These are phyloP conservation scores for Poecile montanus DNA, from an alignment of 2,797 vertebrate species.

Conservation along the genomic window DNA sequence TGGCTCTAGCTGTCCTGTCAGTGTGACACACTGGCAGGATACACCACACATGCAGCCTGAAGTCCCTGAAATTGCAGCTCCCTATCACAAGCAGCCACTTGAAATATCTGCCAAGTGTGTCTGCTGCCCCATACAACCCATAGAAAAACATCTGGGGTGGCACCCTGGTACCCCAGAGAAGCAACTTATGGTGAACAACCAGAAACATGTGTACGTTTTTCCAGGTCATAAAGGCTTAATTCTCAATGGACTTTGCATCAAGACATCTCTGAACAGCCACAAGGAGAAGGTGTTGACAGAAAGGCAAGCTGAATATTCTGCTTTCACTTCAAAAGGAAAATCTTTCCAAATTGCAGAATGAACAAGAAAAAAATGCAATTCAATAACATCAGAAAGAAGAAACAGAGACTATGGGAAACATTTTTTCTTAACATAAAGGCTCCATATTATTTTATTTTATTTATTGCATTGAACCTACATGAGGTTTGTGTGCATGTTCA, in stretches of 20 bases:
- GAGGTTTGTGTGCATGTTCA: background rate
- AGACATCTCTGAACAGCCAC: background rate
- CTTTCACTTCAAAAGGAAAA: background rate
- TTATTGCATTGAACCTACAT: background rate
- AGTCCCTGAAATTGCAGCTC: background rate
- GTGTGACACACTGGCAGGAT: background rate
- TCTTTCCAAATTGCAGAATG: background rate
- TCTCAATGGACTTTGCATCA: background rate
- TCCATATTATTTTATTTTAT: background rate
- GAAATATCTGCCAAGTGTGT: background rate
- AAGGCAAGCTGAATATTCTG: background rate
- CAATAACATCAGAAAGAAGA: background rate
- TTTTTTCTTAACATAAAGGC: background rate
- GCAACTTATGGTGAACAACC: background rate
- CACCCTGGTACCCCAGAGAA: background rate
- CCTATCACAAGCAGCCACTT: background rate
- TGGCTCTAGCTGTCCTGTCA: background rate
- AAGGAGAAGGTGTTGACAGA: background rate
- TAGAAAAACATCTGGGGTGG: accelerated
- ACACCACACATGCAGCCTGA: accelerated
- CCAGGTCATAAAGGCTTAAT: background rate
- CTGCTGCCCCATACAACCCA: accelerated
- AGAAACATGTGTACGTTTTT: background rate
- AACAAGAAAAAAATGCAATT: background rate
- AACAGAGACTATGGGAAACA: background rate